These are phyloP conservation scores for Phyllopteryx taeniolatus DNA, from an alignment of 2,113 vertebrate genomes.

Conservation along the genomic window DNA sequence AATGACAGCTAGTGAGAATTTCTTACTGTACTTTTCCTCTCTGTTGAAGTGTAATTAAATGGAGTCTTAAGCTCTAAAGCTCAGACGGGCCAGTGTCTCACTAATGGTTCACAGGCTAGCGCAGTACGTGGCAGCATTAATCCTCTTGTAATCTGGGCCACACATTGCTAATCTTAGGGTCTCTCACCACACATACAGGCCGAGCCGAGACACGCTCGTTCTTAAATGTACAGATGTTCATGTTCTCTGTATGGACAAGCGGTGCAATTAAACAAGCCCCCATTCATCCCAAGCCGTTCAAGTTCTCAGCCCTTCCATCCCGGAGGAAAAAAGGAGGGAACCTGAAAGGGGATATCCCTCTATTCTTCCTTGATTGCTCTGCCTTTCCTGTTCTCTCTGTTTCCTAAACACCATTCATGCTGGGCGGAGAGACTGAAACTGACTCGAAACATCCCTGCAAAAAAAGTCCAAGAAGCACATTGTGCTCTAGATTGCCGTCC, in stretches of 20 bases:
- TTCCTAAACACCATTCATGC: slow-evolving; percentile 75
- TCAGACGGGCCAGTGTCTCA: slow-evolving; percentile 40
- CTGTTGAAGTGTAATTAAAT: slow-evolving; percentile 67
- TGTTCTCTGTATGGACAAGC: slow-evolving; percentile 47
- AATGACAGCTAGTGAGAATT: slow-evolving; percentile 38
- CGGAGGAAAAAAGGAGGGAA: slow-evolving; percentile 73
- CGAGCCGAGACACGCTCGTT: slow-evolving; percentile 1
- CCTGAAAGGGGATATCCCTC: slow-evolving; percentile 80
- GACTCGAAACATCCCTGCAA: slow-evolving; percentile 6
- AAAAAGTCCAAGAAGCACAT: slow-evolving; percentile 9
- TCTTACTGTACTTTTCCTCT: slow-evolving; percentile 57
- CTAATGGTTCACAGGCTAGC: slow-evolving; percentile 37
- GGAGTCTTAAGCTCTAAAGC: slow-evolving; percentile 58
- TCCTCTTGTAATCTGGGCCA: slow-evolving; percentile 68
- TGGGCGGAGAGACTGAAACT: slow-evolving; percentile 28
- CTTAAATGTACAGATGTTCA: neutral
- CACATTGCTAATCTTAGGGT: slow-evolving; percentile 64
- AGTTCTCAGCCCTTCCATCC: slow-evolving; percentile 46
- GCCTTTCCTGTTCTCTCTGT: slow-evolving; percentile 74
- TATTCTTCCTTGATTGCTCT: slow-evolving; percentile 74
- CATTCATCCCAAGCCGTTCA: slow-evolving; percentile 27
- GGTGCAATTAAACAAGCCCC: slow-evolving; percentile 50
- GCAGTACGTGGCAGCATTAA: slow-evolving; percentile 56
- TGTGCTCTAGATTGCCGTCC: slow-evolving; percentile 25
- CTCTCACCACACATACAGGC: slow-evolving; percentile 18